Evolutionary conservation across 1,140 invertebrate genomes (phyloP), one percentile per base, ranked within the genome.

Genomic region (Eumaeus atala): DNA sequence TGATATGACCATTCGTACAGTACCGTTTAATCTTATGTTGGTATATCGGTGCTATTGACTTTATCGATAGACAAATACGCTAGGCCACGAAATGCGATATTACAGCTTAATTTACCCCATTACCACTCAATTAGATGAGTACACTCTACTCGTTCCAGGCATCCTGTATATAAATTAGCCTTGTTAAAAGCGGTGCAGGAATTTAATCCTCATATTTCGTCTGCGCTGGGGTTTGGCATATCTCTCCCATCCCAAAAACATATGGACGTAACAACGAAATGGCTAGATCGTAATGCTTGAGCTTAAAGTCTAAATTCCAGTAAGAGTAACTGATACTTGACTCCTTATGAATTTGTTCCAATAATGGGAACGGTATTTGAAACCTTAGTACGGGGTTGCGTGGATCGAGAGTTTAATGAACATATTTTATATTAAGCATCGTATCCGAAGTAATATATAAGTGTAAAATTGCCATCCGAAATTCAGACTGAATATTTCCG

Each of bases 171-270:
- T 83, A 85, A 85, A 85, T 85, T 84, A 81, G 77, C 74, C 78
- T 85, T 75, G 77, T 84, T 85, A 84, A 83, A 73, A 81, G 78
- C 74, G 77, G 67, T 81, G 72, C 80, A 75, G 75, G 80, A 85
- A 85, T 85, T 84, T 85, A 84, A 85, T 85, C 80, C 82, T 84
- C 80, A 84, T 85, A 85, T 85, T 86, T 84, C 80, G 80, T 83
- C 75, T 86, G 78, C 72, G 54, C 66, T 59, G 67, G 69, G 68
- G 69, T 74, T 77, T 73, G 75, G 77, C 72, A 77, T 80, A 80
- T 85, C 79, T 85, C 78, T 82, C 72, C 71, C 75, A 65, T 66
- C 72, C 63, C 68, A 57, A 68, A 28, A 76, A 72, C 67, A 67
- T 66, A 71, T 51, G 66, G 66, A 60, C 35, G 50, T 38, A 17